Percentiles rank a stretch among this genome's conserved stretches.
Conservation (phyloP, 2,797 vertebrate species). For the Prionace glauca region DNA sequence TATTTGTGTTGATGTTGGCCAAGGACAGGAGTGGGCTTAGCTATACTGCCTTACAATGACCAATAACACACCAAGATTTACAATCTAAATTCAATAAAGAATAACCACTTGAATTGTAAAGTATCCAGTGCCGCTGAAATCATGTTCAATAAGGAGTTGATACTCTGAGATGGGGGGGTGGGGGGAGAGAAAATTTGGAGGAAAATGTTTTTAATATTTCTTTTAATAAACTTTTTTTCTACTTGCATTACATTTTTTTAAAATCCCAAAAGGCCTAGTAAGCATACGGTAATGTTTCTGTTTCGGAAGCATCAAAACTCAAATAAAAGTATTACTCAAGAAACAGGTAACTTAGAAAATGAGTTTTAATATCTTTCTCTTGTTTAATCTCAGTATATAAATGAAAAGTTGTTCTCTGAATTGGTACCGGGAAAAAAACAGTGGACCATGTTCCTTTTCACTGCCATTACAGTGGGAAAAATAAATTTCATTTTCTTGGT, state of each 20-base stretch:
- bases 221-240: neutral
- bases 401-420: neutral
- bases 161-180: neutral
- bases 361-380: neutral
- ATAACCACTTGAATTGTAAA: neutral
- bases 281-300: neutral
- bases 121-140: neutral
- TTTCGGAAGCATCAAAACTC: neutral
- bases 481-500: neutral
- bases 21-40: neutral
- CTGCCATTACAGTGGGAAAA: neutral
- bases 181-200: neutral
- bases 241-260: neutral
- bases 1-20: neutral
- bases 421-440: neutral
- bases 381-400: neutral
- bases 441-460: neutral
- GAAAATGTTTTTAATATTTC: neutral
- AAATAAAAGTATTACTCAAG: neutral
- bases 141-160: neutral
- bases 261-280: neutral
- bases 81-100: neutral
- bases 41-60: neutral
- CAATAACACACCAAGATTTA: neutral
- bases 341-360: too few species aligned